Conservation (phyloP, 2,113 vertebrate genomes). For the Calidris pugnax region DNA sequence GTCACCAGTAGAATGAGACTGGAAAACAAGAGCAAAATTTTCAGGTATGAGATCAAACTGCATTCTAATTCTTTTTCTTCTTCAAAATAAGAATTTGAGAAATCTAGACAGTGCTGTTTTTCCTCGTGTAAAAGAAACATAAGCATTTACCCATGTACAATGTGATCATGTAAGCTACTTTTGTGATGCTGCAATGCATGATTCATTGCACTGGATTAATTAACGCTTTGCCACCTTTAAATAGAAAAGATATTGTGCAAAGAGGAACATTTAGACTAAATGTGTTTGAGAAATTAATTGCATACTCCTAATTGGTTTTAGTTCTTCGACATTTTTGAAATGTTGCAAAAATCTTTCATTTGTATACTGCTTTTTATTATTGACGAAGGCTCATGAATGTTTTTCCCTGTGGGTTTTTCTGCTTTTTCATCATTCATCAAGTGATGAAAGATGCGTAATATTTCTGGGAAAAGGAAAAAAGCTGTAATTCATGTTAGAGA, state of each 20-base stretch:
- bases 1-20: neutral
- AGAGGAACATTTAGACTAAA: neutral
- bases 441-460: conserved; percentile 36
- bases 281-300: neutral
- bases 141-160: neutral
- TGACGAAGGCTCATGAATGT: neutral
- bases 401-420: conserved; percentile 41
- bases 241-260: neutral
- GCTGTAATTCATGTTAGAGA: neutral
- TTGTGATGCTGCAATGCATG: neutral
- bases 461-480: neutral
- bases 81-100: neutral
- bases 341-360: conserved; percentile 4
- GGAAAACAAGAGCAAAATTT: neutral
- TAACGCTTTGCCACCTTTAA: neutral
- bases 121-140: neutral
- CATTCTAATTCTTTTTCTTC: conserved; percentile 19
- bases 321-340: conserved; percentile 33
- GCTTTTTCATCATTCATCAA: conserved; percentile 14
- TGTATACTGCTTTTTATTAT: neutral
- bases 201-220: conserved; percentile 9
- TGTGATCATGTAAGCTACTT: neutral
- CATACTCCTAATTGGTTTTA: neutral
- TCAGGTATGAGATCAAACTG: neutral
- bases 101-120: neutral